Conservation (phyloP, 2,888 invertebrate species). For the Operophtera brumata region DNA sequence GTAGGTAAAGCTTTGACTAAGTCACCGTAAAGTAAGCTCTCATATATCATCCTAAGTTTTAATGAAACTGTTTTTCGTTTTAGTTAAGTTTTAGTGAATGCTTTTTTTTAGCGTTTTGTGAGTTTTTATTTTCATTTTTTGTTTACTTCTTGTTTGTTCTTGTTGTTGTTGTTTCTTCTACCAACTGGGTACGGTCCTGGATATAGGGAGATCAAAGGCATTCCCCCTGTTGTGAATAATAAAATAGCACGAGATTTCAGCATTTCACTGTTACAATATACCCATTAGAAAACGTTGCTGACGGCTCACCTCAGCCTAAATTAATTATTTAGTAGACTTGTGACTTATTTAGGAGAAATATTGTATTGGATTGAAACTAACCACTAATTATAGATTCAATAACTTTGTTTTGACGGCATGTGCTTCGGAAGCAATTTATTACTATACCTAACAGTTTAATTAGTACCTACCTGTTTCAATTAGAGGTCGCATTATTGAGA, state of each 20-base stretch:
- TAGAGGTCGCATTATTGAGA: constrained; percentile 1
- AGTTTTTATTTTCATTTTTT: too few relatives aligned
- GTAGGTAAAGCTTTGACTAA: too few relatives aligned
- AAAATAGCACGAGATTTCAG: constrained; percentile 58
- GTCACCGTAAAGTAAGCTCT: too few relatives aligned
- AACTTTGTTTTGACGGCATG: constrained; percentile 31
- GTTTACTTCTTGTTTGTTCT: too few relatives aligned
- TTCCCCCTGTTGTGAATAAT: constrained; percentile 67
- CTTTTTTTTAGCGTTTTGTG: too few relatives aligned
- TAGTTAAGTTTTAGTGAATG: too few relatives aligned
- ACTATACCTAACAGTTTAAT: constrained; percentile 19
- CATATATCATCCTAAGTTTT: too few relatives aligned
- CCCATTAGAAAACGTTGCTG: constrained; percentile 43
- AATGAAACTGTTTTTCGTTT: too few relatives aligned
- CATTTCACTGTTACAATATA: constrained; percentile 42
- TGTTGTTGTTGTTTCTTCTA: too few relatives aligned
- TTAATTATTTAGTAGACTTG: constrained; percentile 37
- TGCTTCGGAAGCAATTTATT: constrained; percentile 16
- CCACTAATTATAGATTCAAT: constrained; percentile 32
- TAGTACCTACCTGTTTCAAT: constrained; percentile 6
- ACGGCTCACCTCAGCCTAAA: constrained; percentile 43
- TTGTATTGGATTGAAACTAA: constrained; percentile 31
- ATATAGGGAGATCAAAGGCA: constrained; percentile 63
- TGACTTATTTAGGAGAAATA: constrained; percentile 13
- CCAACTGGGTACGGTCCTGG: not conserved